Conservation (phyloP, 2,888 invertebrate species). For the Lysandra coridon region DNA sequence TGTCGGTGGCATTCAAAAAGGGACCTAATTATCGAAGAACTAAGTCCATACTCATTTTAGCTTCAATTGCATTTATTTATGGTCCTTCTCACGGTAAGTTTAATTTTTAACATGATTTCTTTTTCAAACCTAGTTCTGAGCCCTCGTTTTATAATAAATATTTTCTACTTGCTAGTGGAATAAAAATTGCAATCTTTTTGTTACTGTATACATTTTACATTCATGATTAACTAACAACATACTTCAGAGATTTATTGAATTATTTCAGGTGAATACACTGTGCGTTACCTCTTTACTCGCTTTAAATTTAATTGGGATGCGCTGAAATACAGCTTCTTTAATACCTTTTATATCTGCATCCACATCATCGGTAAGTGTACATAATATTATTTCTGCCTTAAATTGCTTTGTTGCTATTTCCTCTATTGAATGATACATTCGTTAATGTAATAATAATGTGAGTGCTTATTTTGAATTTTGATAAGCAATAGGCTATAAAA, state of each 20-base stretch:
- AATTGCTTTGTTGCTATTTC: constrained; percentile 24
- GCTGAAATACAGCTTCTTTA: constrained; percentile 68
- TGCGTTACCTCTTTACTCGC: constrained; percentile 69
- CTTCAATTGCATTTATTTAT: constrained; percentile 64
- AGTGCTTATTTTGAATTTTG: too few species aligned
- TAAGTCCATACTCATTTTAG: constrained; percentile 65
- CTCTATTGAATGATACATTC: too few species aligned
- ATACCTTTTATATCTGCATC: constrained; percentile 63
- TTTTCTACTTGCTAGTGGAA: not conserved
- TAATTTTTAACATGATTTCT: not conserved
- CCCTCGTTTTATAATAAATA: too few species aligned
- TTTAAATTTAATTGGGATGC: constrained; percentile 77
- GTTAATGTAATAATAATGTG: too few species aligned
- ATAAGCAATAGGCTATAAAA: too few species aligned
- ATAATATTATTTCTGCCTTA: constrained; percentile 24
- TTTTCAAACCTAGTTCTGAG: not conserved
- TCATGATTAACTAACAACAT: not conserved
- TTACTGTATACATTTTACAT: not conserved
- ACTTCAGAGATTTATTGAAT: constrained; percentile 19
- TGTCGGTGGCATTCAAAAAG: constrained; percentile 74
- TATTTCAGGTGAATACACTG: constrained; percentile 68
- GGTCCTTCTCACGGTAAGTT: constrained; percentile 66
- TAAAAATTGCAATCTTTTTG: not conserved
- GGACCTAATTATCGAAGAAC: constrained; percentile 62
- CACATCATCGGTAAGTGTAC: constrained; percentile 59